A percentile compares a stretch with the other conserved stretches of the same genome.
phyloP scores from a whole-genome alignment of 2,113 vertebrate species.

The Carollia perspicillata region DNA sequence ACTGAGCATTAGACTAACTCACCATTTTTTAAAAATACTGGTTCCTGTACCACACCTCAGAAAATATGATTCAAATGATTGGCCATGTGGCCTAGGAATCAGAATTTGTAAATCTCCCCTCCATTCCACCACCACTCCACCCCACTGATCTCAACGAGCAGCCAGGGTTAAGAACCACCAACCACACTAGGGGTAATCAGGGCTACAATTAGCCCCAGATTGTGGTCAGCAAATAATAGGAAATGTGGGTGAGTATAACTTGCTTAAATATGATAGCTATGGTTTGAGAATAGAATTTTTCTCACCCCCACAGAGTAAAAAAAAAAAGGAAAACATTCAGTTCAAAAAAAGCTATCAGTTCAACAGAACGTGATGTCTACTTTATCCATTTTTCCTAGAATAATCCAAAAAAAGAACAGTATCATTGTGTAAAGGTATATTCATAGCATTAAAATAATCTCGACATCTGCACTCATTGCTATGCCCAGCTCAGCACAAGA shows the following conservation, averaged over 20 bases:
- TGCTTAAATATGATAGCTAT: not conserved
- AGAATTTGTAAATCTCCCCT: not conserved
- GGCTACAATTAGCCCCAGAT: not conserved
- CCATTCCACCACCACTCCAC: not conserved
- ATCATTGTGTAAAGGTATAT: not conserved
- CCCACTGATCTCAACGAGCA: not conserved
- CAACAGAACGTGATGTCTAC: not conserved
- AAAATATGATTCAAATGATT: not conserved
- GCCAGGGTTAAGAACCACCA: not conserved
- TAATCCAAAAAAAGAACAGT: not conserved
- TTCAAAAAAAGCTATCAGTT: not conserved
- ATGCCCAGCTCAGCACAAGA: not conserved
- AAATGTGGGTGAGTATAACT: not conserved
- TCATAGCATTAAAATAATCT: not conserved
- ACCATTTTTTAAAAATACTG: not conserved
- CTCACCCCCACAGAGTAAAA: not conserved
- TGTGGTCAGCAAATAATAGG: not conserved
- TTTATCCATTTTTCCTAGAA: not conserved
- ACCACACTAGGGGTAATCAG: not conserved
- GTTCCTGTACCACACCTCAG: not conserved
- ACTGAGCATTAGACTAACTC: not conserved
- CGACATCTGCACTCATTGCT: not conserved
- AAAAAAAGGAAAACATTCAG: not conserved
- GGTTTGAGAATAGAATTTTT: not conserved
- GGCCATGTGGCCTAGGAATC: not conserved